Evolutionary conservation across 2,888 invertebrate species (phyloP), one percentile per base, ranked within the genome.

Genomic region (Pteria penguin): DNA sequence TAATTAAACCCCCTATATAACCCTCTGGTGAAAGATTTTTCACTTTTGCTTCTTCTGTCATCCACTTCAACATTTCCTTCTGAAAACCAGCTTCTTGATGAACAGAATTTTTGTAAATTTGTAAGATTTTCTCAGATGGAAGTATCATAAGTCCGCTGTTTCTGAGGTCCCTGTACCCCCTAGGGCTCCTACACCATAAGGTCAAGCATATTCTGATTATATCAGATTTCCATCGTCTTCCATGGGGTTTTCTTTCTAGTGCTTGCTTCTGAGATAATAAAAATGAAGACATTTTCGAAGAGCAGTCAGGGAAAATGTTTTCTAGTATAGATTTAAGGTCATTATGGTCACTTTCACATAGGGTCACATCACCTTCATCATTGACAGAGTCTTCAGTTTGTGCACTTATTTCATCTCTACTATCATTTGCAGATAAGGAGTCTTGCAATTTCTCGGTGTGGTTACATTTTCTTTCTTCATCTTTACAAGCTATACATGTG

Each of bases 21-120:
- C 81, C 82, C 27, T 80, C 75, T 24, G 22, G 55, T 2, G 78
- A 68, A n/a, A 75, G 72, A 29, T 78, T 74, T 57, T 71, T 68
- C 4, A 52, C 3, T 11, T 52, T 54, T 18, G 74, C 78, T 45
- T 78, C 78, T 54, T 75, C 68, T 63, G 57, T 58, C 80, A 82
- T 80, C 80, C 80, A 82, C 18, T 77, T 18, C 3, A 80, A 67
- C 5, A 76, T 57, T 27, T 76, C 77, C 11, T 63, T 67, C 36
- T 80, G 71, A 8, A 78, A 31, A 11, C 82, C 80, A 29, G 80
- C 62, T 31, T 66, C 54, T 45, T 79, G 81, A 45, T 76, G 26
- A 11, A 76, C 75, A 3, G 29, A 11, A 72, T 79, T 81, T 63
- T 78, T 79, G 58, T 79, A 61, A 29, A 29, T 61, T 61, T 31